A percentile compares a stretch with the other conserved stretches of the same genome.
phyloP scores from a whole-genome alignment of 2,113 vertebrate species.

The Glaucomys volans region DNA sequence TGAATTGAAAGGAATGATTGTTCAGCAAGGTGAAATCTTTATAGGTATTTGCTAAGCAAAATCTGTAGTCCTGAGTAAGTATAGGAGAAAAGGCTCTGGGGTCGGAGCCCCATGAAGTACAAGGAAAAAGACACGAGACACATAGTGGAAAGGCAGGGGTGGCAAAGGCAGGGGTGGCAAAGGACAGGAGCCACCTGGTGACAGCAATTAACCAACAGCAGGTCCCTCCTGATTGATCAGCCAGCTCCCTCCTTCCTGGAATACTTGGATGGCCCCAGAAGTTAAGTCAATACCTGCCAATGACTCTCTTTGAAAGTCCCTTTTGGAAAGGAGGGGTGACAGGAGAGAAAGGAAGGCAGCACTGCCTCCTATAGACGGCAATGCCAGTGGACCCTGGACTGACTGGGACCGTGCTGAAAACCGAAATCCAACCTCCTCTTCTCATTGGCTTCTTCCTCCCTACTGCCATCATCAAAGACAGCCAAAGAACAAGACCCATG shows the following conservation, averaged over 20 bases:
- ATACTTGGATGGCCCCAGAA: neutral
- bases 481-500: neutral
- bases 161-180: neutral
- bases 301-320: neutral
- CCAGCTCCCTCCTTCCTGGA: neutral
- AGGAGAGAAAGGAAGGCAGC: neutral
- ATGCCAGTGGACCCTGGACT: neutral
- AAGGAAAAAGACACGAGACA: neutral
- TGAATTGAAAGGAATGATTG: neutral
- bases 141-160: neutral
- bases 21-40: neutral
- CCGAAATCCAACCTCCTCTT: neutral
- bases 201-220: neutral
- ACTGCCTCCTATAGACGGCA: fast-evolving
- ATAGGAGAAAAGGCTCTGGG: neutral
- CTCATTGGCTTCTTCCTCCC: neutral
- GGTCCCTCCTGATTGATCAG: neutral
- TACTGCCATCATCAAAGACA: neutral
- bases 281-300: neutral
- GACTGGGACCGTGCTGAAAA: neutral
- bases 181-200: neutral
- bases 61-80: neutral
- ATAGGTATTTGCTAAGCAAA: constrained; percentile 8
- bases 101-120: neutral
- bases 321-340: neutral